Base-by-base conservation (phyloP, 2,888 invertebrate genomes). In the Eumerus sabulonum region DNA sequence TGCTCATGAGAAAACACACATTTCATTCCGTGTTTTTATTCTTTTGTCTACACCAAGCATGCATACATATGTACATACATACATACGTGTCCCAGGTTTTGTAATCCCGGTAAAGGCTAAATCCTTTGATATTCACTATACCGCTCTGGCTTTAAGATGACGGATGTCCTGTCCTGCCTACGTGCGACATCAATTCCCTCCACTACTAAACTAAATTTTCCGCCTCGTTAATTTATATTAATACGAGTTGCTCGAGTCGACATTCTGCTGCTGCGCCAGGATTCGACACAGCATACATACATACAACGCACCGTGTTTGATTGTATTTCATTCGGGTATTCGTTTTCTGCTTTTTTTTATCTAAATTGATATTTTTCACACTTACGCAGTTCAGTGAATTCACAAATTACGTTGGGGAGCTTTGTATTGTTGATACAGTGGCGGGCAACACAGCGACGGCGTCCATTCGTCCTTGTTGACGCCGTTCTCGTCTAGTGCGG, bases 111-210 rank as follows among this genome's bases (percentile, higher is more conserved):
- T 2, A 27, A 27, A 27, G 27, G 2, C 27, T 56, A 67, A 72
- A 54, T 77, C 67, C 48, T 53, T 68, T 70, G 47, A 13, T 74
- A 63, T 63, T 73, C 53, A 70, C 74, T 59, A 68, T 60, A 44
- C 60, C 70, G 38, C 70, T 60, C 42, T 45, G 60, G 74, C 74
- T 79, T 74, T 79, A 70, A 74, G 64, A 74, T 79, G 79, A 79
- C 79, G 63, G 74, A 74, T 79, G 79, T 74, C 79, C 79, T 94
- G 94, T 76, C 71, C 79, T 94, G 94, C 81, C 71, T 74, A 82
- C 76, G 79, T 79, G 67, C 66, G 50, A 57, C 67, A 64, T 63
- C 60, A 67, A 62, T 74, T 74, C 67, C 73, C 81, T 85, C 86
- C 85, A 85, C 84, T 86, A 87, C 86, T 87, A 87, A 87, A 87